Percentiles rank a stretch among this genome's conserved stretches.
These are phyloP conservation scores for Gavia stellata DNA, from an alignment of 2,113 vertebrate genomes.

Conservation along the genomic window DNA sequence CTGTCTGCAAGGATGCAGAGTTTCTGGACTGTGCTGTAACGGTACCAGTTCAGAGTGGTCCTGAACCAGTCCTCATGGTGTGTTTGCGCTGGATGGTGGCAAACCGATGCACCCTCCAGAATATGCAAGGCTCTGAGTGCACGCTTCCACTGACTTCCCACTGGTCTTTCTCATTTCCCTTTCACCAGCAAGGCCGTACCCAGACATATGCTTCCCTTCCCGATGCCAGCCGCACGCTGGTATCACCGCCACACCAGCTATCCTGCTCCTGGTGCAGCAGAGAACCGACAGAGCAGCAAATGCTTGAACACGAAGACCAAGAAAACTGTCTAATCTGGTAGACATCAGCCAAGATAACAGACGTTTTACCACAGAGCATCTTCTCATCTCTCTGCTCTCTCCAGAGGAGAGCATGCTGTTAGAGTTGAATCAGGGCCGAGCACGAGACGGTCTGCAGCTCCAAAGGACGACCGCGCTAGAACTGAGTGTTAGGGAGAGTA, in stretches of 20 bases:
- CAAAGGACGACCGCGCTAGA: neutral
- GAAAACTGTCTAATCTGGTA: neutral
- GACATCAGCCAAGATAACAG: neutral
- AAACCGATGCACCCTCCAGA: neutral
- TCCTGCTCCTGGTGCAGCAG: neutral
- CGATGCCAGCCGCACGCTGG: neutral
- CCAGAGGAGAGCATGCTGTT: neutral
- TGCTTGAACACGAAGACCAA: neutral
- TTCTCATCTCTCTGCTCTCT: neutral
- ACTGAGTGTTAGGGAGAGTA: neutral
- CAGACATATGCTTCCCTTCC: neutral
- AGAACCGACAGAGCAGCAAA: neutral
- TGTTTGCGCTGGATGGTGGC: neutral
- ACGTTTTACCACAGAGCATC: neutral
- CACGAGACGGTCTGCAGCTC: neutral
- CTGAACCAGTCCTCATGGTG: neutral
- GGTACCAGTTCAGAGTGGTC: neutral
- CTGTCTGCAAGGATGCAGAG: rapidly evolving
- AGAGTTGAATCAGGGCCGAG: neutral
- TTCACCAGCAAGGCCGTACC: rapidly evolving
- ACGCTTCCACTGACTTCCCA: neutral
- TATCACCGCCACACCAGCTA: rapidly evolving
- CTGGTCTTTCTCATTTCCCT: neutral
- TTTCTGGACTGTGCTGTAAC: neutral
- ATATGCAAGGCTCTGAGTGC: neutral